A percentile compares a stretch with the other conserved stretches of the same genome.
phyloP scores from a whole-genome alignment of 2,888 invertebrate species.

The Microctonus brassicae region DNA sequence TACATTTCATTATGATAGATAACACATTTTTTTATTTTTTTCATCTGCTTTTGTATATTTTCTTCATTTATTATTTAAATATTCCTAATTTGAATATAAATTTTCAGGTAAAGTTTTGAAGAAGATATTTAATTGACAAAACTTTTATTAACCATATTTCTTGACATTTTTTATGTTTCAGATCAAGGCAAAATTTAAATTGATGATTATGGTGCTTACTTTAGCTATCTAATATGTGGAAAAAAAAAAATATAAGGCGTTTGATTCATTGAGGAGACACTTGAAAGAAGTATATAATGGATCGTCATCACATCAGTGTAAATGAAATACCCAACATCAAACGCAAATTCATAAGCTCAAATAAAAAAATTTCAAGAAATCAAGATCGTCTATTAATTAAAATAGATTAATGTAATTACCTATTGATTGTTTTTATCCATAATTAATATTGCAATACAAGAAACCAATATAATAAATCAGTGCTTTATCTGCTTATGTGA shows the following conservation, averaged over 20 bases:
- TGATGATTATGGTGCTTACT: constrained; percentile 52
- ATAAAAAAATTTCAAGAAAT: background rate
- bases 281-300: constrained; percentile 57
- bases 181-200: constrained; percentile 49
- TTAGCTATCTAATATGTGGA: constrained; percentile 61
- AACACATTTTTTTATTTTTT: background rate
- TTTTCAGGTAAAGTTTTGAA: background rate
- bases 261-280: constrained; percentile 61
- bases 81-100: background rate
- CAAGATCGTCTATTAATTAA: too few species aligned
- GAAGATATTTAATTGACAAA: background rate
- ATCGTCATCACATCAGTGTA: constrained; percentile 55
- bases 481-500: too few species aligned
- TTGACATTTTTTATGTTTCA: constrained; percentile 53
- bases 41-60: too few species aligned
- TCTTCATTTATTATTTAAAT: background rate
- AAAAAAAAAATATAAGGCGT: constrained; percentile 64
- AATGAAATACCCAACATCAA: constrained; percentile 58
- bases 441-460: too few species aligned
- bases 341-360: constrained; percentile 40
- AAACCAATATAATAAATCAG: too few species aligned
- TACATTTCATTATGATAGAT: background rate
- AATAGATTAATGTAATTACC: background rate
- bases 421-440: too few species aligned
- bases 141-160: too few species aligned